Conservation (phyloP, 2,797 vertebrate species). For the Pristis pectinata region DNA sequence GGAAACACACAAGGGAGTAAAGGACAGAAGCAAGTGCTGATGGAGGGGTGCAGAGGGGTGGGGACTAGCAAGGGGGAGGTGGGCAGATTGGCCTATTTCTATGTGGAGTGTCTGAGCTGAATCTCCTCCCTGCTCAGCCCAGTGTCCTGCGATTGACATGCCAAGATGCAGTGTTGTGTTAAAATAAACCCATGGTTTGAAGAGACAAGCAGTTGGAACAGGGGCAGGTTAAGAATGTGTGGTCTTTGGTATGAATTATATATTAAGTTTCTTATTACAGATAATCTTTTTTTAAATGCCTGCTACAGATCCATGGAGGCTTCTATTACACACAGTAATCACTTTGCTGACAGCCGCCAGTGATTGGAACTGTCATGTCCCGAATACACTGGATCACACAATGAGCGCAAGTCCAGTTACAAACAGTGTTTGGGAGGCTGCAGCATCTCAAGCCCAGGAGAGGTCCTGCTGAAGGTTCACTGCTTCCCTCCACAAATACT, state of each 20-base stretch:
- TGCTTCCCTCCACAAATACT: too few species aligned
- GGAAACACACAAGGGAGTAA: neutral
- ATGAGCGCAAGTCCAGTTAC: constrained; percentile 82
- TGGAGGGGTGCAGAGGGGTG: neutral
- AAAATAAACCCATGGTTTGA: neutral
- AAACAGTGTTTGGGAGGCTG: constrained; percentile 40
- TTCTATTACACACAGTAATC: constrained; percentile 75
- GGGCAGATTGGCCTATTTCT: neutral
- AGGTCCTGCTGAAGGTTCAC: too few species aligned
- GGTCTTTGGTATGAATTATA: neutral
- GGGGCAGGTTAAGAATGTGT: neutral
- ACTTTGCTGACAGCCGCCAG: constrained; percentile 80
- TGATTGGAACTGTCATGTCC: constrained; percentile 85
- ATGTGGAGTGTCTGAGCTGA: neutral
- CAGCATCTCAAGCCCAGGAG: too few species aligned
- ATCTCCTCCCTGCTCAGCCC: neutral
- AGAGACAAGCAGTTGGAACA: neutral
- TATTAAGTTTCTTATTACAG: neutral
- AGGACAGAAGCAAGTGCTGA: neutral
- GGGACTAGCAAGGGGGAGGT: too few species aligned
- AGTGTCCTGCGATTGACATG: too few species aligned
- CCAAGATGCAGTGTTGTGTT: neutral
- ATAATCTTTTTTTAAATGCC: constrained; percentile 63
- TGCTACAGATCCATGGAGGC: constrained; percentile 69
- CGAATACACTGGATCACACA: constrained; percentile 82